phyloP scores from a whole-genome alignment of 2,113 vertebrate genomes.

The Neotoma lepida region DNA sequence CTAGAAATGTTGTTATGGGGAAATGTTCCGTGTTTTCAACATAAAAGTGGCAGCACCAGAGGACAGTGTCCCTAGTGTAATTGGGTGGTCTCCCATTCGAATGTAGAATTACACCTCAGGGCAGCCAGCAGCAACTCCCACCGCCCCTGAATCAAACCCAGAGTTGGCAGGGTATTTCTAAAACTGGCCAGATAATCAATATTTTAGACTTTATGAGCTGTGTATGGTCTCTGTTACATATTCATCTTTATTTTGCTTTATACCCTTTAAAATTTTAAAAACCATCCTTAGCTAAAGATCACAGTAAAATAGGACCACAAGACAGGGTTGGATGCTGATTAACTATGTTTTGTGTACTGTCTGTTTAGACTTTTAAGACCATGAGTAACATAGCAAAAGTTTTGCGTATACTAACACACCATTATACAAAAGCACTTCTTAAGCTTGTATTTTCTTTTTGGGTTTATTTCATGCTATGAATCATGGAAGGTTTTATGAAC shows the following conservation, averaged over 20 bases:
- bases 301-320: background rate
- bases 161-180: slow-evolving; percentile 10
- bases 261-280: slow-evolving; percentile 57
- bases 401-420: slow-evolving; percentile 81
- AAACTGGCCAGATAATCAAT: slow-evolving; percentile 50
- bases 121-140: slow-evolving; percentile 75
- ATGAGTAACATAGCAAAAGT: slow-evolving; percentile 80
- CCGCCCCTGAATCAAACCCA: slow-evolving; percentile 19
- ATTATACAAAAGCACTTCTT: slow-evolving; percentile 79
- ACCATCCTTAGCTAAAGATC: background rate
- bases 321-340: background rate
- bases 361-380: slow-evolving; percentile 74
- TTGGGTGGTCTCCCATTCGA: slow-evolving; percentile 77
- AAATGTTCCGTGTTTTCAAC: slow-evolving; percentile 71
- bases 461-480: slow-evolving; percentile 78
- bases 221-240: background rate
- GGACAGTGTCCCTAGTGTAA: slow-evolving; percentile 64
- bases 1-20: slow-evolving; percentile 51
- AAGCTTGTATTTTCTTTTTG: slow-evolving; percentile 76
- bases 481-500: slow-evolving; percentile 74
- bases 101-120: slow-evolving; percentile 81
- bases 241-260: slow-evolving; percentile 56
- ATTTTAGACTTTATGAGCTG: slow-evolving; percentile 42
- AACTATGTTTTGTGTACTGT: background rate
- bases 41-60: slow-evolving; percentile 63